A percentile compares a stretch with the other conserved stretches of the same genome.
Conservation (phyloP, 2,888 invertebrate species). For the Rugalucina vietnamica region DNA sequence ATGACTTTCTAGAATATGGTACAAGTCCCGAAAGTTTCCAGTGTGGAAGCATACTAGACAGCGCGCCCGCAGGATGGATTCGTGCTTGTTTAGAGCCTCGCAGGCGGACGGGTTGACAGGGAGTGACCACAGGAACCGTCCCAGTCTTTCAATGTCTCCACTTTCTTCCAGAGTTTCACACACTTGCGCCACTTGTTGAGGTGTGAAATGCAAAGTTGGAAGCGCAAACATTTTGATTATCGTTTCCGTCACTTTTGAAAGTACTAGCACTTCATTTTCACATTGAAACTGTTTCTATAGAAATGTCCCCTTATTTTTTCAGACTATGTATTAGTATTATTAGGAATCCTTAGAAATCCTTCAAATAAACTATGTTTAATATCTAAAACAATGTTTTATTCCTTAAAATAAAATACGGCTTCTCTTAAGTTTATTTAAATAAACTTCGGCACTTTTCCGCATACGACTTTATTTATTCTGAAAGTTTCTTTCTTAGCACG, state of each 20-base stretch:
- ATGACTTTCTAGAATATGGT: slow-evolving; percentile 94
- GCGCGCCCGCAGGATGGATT: slow-evolving; percentile 93
- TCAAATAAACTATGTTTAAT: too few relatives aligned
- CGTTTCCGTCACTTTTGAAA: not conserved
- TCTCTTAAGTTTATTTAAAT: too few relatives aligned
- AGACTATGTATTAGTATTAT: too few relatives aligned
- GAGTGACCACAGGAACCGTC: slow-evolving; percentile 94
- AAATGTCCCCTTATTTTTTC: too few relatives aligned
- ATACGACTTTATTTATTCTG: too few relatives aligned
- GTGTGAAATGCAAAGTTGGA: slow-evolving; percentile 82
- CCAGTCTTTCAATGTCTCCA: slow-evolving; percentile 86
- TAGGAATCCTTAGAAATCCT: too few relatives aligned
- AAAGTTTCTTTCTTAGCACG: too few relatives aligned
- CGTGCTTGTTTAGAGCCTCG: slow-evolving; percentile 91
- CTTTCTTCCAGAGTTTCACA: slow-evolving; percentile 85
- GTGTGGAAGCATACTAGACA: slow-evolving; percentile 96
- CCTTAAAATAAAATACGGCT: too few relatives aligned
- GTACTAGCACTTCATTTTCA: not conserved
- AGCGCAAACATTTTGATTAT: slow-evolving; percentile 72
- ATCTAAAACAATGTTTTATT: too few relatives aligned
- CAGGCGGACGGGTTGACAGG: slow-evolving; percentile 94
- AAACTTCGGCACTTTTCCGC: too few relatives aligned
- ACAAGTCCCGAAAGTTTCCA: slow-evolving; percentile 94
- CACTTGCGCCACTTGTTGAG: slow-evolving; percentile 83
- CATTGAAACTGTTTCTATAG: slow-evolving; percentile 3